These are phyloP conservation scores for Drosophila nr. perissopoda DNA, from an alignment of 2,888 invertebrate species.

Conservation along the genomic window DNA sequence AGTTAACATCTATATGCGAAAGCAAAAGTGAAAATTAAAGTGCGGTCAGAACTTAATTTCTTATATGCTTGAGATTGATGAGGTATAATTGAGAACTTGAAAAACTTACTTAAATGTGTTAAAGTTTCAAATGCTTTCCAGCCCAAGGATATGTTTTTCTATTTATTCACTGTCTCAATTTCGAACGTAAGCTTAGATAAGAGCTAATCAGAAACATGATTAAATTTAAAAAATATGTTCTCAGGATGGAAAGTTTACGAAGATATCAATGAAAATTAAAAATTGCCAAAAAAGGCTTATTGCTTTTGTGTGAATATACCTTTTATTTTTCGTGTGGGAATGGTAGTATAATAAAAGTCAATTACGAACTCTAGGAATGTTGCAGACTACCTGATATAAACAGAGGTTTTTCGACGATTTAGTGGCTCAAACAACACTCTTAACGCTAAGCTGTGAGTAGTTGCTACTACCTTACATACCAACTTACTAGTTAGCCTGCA, in stretches of 20 bases:
- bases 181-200: background rate
- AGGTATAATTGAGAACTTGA: background rate
- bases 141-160: background rate
- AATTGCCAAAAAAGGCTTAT: background rate
- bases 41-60: constrained; percentile 1
- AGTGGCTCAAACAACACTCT: background rate
- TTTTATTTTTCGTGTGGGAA: background rate
- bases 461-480: constrained; percentile 17
- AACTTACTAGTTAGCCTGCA: constrained; percentile 5
- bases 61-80: background rate
- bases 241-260: background rate
- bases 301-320: background rate
- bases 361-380: background rate
- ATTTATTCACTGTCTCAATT: background rate
- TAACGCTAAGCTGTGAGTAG: constrained; percentile 7
- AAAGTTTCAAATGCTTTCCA: background rate
- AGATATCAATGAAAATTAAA: background rate
- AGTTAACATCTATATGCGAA: constrained; percentile 4
- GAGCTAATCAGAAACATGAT: background rate
- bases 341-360: background rate
- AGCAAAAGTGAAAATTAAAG: constrained; percentile 1
- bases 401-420: background rate
- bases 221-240: background rate
- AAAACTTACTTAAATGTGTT: background rate
- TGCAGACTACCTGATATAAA: background rate